Conservation (phyloP, 2,113 vertebrate species). For the Eulemur rufifrons region DNA sequence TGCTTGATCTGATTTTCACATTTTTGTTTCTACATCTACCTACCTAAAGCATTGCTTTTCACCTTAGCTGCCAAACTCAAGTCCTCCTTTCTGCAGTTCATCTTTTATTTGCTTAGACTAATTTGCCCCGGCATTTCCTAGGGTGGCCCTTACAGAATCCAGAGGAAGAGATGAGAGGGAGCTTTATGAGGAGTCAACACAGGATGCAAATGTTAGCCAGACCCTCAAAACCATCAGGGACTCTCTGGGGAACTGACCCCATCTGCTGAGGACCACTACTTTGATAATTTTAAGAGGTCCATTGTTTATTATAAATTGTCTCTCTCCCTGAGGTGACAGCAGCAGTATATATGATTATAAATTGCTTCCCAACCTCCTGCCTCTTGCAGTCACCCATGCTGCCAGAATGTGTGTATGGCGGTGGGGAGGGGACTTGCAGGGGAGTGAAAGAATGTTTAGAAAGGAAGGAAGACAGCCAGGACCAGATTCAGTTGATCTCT, state of each 20-base stretch:
- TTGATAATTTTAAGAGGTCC: slow-evolving; percentile 66
- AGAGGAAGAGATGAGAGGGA: slow-evolving; percentile 17
- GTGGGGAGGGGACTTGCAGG: background rate
- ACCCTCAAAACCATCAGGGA: slow-evolving; percentile 4
- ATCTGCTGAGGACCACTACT: slow-evolving; percentile 39
- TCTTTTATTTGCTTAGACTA: slow-evolving; percentile 46
- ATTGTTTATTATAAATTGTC: slow-evolving; percentile 72
- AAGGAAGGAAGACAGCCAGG: background rate
- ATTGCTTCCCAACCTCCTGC: slow-evolving; percentile 56
- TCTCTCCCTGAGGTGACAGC: slow-evolving; percentile 51
- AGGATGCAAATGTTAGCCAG: slow-evolving; percentile 61
- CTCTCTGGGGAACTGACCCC: slow-evolving; percentile 62
- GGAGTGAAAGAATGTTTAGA: slow-evolving; percentile 3
- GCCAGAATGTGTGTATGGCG: slow-evolving; percentile 14
- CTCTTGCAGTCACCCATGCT: slow-evolving; percentile 55
- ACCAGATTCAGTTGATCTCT: background rate
- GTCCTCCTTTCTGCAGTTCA: slow-evolving; percentile 34
- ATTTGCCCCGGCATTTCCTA: slow-evolving; percentile 42
- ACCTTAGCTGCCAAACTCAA: background rate
- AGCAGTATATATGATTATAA: slow-evolving; percentile 55
- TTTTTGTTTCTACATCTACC: background rate
- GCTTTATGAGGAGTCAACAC: slow-evolving; percentile 26
- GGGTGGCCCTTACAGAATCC: slow-evolving; percentile 46
- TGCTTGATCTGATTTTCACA: background rate
- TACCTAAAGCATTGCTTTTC: slow-evolving; percentile 12